Percentiles rank a stretch among this genome's conserved stretches.
Conservation (phyloP, 2,888 invertebrate genomes). For the Cantharis lateralis region DNA sequence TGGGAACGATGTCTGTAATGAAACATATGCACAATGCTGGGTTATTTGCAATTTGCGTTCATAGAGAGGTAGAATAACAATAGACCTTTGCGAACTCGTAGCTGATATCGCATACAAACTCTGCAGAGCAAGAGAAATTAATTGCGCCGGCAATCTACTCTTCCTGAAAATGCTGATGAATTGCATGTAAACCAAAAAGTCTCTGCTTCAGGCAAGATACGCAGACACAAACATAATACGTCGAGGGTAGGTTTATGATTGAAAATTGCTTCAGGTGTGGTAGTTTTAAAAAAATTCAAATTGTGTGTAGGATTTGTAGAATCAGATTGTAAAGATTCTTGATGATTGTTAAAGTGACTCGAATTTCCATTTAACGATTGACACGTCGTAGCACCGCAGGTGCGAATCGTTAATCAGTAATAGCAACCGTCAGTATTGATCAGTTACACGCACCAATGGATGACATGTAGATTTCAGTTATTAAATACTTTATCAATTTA, state of each 20-base stretch:
- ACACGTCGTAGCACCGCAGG: slow-evolving; percentile 24
- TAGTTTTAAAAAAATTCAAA: slow-evolving; percentile 20
- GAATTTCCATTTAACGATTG: slow-evolving; percentile 21
- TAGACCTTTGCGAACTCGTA: slow-evolving; percentile 29
- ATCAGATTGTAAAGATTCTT: slow-evolving; percentile 18
- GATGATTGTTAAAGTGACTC: slow-evolving; percentile 26
- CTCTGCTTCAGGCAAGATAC: slow-evolving; percentile 26
- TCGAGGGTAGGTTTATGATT: slow-evolving; percentile 23
- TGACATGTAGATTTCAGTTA: slow-evolving; percentile 6
- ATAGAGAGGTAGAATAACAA: slow-evolving; percentile 33
- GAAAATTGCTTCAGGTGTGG: slow-evolving; percentile 27
- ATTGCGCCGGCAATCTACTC: slow-evolving; percentile 33
- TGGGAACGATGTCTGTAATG: slow-evolving; percentile 10
- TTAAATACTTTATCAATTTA: neutral
- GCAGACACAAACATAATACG: slow-evolving; percentile 23
- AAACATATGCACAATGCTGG: slow-evolving; percentile 22
- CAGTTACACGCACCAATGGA: slow-evolving; percentile 19
- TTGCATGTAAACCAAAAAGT: slow-evolving; percentile 30
- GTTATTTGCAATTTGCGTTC: slow-evolving; percentile 27
- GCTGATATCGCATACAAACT: slow-evolving; percentile 31
- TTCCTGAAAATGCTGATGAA: slow-evolving; percentile 32
- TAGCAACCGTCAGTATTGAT: slow-evolving; percentile 29
- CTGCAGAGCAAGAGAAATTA: slow-evolving; percentile 33
- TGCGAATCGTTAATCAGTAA: slow-evolving; percentile 28
- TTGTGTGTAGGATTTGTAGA: slow-evolving; percentile 12